Evolutionary conservation across 1,140 invertebrate genomes (phyloP).

Genomic region (Asobara japonica): DNA sequence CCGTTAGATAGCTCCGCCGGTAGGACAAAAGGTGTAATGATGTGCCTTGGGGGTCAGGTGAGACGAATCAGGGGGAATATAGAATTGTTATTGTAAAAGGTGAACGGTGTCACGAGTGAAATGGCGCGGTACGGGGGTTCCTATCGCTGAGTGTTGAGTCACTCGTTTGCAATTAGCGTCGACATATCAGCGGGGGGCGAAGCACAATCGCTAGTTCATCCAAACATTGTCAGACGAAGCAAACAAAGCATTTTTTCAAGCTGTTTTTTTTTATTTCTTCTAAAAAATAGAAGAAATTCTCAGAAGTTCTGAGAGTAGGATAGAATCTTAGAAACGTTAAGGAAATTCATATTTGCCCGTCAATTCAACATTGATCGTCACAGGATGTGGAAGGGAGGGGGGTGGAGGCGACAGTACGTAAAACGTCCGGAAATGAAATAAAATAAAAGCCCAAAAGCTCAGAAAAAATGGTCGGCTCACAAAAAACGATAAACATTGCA

Average conservation of each 20-base stretch:
- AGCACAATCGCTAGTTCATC: too few relatives aligned
- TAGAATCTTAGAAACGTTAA: too few relatives aligned
- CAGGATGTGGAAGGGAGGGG: not conserved
- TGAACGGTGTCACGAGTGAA: not conserved
- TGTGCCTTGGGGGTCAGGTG: not conserved
- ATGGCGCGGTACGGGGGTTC: too few relatives aligned
- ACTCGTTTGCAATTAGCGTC: not conserved
- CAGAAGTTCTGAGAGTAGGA: too few relatives aligned
- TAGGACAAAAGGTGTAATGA: slow-evolving; percentile 15
- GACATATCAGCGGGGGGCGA: not conserved
- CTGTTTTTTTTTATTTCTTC: too few relatives aligned
- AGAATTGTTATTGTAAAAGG: slow-evolving; percentile 14
- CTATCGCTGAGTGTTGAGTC: too few relatives aligned
- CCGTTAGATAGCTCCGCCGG: not conserved
- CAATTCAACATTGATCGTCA: too few relatives aligned
- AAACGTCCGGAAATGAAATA: slow-evolving; percentile 48
- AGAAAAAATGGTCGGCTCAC: slow-evolving; percentile 28
- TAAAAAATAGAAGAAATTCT: not conserved
- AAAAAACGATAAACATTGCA: slow-evolving; percentile 9
- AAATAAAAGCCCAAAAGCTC: not conserved
- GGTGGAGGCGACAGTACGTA: slow-evolving; percentile 56
- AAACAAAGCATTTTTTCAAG: too few relatives aligned
- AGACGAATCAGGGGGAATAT: not conserved
- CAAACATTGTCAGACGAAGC: too few relatives aligned
- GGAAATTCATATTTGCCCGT: too few relatives aligned